These are phyloP conservation scores for Austrolebias charrua DNA, from an alignment of 2,797 vertebrate species.

Conservation along the genomic window DNA sequence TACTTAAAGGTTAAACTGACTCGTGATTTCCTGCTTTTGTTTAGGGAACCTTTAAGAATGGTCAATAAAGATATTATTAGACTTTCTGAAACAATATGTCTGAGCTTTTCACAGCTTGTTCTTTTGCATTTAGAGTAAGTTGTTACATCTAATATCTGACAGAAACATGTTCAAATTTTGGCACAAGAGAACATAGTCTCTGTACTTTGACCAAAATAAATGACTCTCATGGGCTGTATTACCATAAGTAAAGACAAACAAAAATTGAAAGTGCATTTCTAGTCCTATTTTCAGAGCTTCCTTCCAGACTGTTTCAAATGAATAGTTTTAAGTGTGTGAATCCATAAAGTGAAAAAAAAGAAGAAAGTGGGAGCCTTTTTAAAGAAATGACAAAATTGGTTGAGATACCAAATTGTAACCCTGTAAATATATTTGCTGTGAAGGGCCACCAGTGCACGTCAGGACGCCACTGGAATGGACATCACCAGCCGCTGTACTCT, in stretches of 20 bases:
- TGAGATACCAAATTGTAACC: not conserved
- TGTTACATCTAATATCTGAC: not conserved
- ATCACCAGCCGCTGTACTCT: constrained; percentile 99
- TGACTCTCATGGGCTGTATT: not conserved
- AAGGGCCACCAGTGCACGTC: constrained; percentile 93
- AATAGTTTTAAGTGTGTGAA: not conserved
- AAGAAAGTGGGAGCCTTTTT: not conserved
- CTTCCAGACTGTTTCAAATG: not conserved
- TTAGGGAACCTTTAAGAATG: not conserved
- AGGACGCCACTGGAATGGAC: constrained; percentile 98
- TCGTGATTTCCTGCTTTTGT: not conserved
- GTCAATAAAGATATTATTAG: no score
- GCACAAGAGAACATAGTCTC: no score
- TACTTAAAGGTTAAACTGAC: not conserved
- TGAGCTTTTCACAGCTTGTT: not conserved
- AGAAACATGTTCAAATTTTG: not conserved
- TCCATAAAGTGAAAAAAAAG: not conserved
- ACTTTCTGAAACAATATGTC: not conserved
- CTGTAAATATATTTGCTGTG: not conserved
- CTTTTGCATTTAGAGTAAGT: not conserved
- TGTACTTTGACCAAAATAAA: not conserved
- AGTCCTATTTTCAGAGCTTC: no score
- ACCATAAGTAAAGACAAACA: not conserved
- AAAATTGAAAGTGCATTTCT: no score
- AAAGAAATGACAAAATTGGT: not conserved